These are phyloP conservation scores for Sebastes dallii DNA, from an alignment of 2,797 vertebrate genomes.

Conservation along the genomic window DNA sequence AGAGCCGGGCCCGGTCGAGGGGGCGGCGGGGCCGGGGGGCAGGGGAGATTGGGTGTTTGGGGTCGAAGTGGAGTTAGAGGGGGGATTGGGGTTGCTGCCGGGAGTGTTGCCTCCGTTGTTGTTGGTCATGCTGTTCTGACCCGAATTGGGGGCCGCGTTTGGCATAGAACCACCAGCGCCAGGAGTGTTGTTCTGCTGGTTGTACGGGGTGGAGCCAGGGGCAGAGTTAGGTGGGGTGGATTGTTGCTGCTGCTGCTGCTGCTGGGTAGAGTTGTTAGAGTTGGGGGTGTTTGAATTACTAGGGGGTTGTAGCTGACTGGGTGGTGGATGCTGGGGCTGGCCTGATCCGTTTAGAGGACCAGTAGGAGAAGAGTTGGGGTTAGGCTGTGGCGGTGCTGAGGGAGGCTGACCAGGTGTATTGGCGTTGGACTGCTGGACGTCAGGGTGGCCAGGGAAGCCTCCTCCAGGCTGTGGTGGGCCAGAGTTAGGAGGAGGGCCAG, in stretches of 20 bases:
- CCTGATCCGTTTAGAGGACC: conserved; percentile 83
- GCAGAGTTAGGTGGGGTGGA: conserved; percentile 89
- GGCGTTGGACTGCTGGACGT: conserved; percentile 80
- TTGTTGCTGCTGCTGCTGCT: conserved; percentile 76
- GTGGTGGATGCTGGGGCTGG: conserved; percentile 78
- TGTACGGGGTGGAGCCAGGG: conserved; percentile 83
- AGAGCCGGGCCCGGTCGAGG: conserved; percentile 75
- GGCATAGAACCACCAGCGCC: conserved; percentile 80
- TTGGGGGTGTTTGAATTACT: conserved; percentile 80
- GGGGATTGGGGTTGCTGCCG: conserved; percentile 88
- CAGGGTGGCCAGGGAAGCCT: conserved; percentile 84
- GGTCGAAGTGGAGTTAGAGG: conserved; percentile 84
- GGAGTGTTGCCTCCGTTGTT: conserved; percentile 85
- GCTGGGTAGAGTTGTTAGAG: conserved; percentile 81
- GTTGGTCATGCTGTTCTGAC: conserved; percentile 83
- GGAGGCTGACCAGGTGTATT: conserved; percentile 81
- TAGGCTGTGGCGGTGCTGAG: conserved; percentile 79
- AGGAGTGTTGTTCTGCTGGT: conserved; percentile 89
- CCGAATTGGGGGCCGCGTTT: conserved; percentile 82
- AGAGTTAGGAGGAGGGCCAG: conserved; percentile 77
- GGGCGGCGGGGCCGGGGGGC: conserved; percentile 76
- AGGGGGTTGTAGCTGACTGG: conserved; percentile 80
- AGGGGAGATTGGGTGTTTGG: conserved; percentile 85
- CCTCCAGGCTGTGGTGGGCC: conserved; percentile 80
- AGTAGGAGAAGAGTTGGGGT: conserved; percentile 84